Conservation (phyloP, 2,888 invertebrate species). For the Marronus borbonicus region DNA sequence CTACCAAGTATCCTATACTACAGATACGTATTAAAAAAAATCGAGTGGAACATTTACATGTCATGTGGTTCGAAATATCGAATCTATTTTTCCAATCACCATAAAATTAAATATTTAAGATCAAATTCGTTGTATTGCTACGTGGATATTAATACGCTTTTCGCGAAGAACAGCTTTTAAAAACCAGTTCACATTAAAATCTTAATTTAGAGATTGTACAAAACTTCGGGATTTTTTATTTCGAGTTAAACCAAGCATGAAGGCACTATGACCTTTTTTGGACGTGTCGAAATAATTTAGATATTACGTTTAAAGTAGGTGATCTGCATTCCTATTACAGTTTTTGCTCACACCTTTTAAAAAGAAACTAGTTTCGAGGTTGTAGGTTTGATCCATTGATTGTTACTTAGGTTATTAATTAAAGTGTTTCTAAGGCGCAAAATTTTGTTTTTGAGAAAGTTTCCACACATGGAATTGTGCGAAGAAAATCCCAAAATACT, state of each 20-base stretch:
- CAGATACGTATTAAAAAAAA: not conserved
- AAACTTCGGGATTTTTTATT: conserved; percentile 10
- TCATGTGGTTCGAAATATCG: not conserved
- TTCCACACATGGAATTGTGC: no score
- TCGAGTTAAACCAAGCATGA: conserved; percentile 18
- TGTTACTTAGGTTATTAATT: no score
- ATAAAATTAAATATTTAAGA: conserved; percentile 22
- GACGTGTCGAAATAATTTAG: conserved; percentile 16
- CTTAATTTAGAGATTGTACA: conserved; percentile 12
- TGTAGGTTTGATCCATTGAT: no score
- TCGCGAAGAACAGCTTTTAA: not conserved
- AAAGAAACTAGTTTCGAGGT: not conserved
- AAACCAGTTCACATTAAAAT: conserved; percentile 10
- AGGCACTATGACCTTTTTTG: conserved; percentile 15
- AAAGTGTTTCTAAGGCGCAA: no score
- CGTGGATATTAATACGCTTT: not conserved
- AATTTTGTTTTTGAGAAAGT: no score
- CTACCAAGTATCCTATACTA: conserved; percentile 1
- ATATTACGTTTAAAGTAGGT: conserved; percentile 12
- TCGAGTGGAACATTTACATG: not conserved
- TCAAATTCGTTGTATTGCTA: not conserved
- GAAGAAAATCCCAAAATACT: no score
- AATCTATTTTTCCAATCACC: conserved; percentile 26
- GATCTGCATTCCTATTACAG: not conserved
- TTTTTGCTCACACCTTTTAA: not conserved